Conservation (phyloP, 2,797 vertebrate genomes). For the Pyrocephalus nanus region DNA sequence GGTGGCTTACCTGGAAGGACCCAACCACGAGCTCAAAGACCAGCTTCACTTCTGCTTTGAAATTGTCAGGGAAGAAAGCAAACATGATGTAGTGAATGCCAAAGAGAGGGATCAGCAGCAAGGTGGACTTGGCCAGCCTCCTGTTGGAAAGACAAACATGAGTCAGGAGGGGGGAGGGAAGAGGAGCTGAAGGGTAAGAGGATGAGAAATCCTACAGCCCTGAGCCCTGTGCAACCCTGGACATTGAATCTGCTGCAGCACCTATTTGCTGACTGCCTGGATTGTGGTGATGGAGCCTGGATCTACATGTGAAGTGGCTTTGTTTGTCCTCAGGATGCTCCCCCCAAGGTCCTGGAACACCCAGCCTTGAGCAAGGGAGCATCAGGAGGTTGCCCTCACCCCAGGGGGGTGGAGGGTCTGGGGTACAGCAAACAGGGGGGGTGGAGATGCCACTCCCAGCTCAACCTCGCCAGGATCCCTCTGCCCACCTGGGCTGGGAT, state of each 20-base stretch:
- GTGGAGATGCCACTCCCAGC: background rate
- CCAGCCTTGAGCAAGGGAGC: background rate
- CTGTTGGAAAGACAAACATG: slow-evolving; percentile 74
- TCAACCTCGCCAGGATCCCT: background rate
- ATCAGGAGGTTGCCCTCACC: background rate
- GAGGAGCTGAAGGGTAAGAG: background rate
- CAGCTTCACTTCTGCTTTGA: slow-evolving; percentile 83
- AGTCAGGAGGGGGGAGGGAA: background rate
- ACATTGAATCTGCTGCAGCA: background rate
- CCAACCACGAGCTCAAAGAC: slow-evolving; percentile 93
- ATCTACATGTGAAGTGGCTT: background rate
- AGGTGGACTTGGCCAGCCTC: slow-evolving; percentile 93
- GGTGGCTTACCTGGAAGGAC: slow-evolving; percentile 89
- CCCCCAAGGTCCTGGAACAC: background rate
- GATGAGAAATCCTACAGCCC: background rate
- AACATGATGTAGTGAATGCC: slow-evolving; percentile 95
- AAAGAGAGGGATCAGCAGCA: slow-evolving; percentile 95
- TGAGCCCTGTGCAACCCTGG: background rate
- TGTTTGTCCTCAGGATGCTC: background rate
- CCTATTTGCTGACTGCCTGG: background rate
- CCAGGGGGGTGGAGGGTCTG: background rate
- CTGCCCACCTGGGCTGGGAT: background rate
- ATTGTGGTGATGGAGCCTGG: background rate
- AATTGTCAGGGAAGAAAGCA: slow-evolving; percentile 92
- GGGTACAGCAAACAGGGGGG: background rate